phyloP scores from a whole-genome alignment of 2,113 vertebrate species.

The Caranx melampygus region DNA sequence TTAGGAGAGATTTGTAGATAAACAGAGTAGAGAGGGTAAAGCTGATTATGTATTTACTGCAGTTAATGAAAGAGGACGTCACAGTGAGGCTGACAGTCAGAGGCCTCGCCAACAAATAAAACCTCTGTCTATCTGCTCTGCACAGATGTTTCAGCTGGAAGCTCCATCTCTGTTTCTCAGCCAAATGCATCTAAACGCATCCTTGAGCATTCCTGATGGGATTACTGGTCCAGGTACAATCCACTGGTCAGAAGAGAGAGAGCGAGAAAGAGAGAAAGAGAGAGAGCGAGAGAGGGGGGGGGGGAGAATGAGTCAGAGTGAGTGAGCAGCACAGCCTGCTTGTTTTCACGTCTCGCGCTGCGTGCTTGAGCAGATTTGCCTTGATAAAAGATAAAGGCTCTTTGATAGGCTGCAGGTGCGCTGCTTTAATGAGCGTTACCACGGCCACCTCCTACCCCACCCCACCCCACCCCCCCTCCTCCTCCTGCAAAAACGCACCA shows the following conservation, averaged over 20 bases:
- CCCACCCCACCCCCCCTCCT: background rate
- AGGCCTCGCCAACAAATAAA: background rate
- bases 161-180: constrained; percentile 45
- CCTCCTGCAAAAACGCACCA: constrained; percentile 41
- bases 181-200: constrained; percentile 69
- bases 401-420: constrained; percentile 84
- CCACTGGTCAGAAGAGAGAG: constrained; percentile 29
- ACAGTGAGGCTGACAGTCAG: constrained; percentile 15
- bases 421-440: constrained; percentile 78
- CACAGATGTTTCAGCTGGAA: constrained; percentile 63
- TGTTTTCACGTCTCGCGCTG: constrained; percentile 66
- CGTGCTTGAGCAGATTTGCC: constrained; percentile 78
- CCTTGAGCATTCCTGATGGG: constrained; percentile 67
- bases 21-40: background rate
- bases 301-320: constrained; percentile 28
- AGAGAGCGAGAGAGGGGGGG: constrained; percentile 26
- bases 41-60: background rate
- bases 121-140: constrained; percentile 27
- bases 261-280: constrained; percentile 29
- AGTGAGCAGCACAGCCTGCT: constrained; percentile 53
- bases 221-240: constrained; percentile 70
- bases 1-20: background rate
- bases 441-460: background rate
- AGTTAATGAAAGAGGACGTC: constrained; percentile 17
- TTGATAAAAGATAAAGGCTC: constrained; percentile 82